Evolutionary conservation across 2,888 invertebrate genomes (phyloP).

Genomic region (Chrysina gloriosa): DNA sequence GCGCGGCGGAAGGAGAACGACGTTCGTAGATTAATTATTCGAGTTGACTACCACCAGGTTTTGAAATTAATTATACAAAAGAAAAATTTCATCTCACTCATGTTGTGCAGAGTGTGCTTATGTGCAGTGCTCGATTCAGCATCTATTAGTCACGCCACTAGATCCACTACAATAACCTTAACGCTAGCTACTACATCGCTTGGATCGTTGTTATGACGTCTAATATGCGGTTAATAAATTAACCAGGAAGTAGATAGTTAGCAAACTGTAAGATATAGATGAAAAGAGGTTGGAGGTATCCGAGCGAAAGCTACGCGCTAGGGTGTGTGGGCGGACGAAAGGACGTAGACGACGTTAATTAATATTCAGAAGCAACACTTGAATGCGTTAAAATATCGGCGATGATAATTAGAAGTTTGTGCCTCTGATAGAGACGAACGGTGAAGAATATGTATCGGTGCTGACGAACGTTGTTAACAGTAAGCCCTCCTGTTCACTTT

Average conservation of each 20-base stretch:
- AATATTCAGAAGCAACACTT: constrained; percentile 31
- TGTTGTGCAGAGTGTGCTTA: too few relatives aligned
- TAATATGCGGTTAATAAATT: constrained; percentile 33
- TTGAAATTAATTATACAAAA: too few relatives aligned
- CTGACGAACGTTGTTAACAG: constrained; percentile 9
- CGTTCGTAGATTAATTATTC: too few relatives aligned
- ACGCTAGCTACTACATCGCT: not conserved
- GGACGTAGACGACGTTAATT: constrained; percentile 12
- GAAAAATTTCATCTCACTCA: too few relatives aligned
- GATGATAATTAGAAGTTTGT: constrained; percentile 27
- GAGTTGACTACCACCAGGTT: too few relatives aligned
- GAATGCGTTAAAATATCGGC: constrained; percentile 26
- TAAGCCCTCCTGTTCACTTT: not conserved
- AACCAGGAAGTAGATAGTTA: constrained; percentile 32
- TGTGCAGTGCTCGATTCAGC: too few relatives aligned
- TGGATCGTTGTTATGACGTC: constrained; percentile 1
- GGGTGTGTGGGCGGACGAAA: not conserved
- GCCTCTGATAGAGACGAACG: constrained; percentile 1
- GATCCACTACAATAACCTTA: not conserved
- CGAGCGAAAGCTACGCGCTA: not conserved
- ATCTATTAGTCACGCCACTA: not conserved
- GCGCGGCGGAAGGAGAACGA: too few relatives aligned
- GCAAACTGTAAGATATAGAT: constrained; percentile 1
- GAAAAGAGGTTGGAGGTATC: constrained; percentile 9
- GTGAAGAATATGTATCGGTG: constrained; percentile 15